Percentiles rank a stretch among this genome's conserved stretches.
Conservation (phyloP, 1,140 invertebrate species). For the Panagrolaimus sp. region DNA sequence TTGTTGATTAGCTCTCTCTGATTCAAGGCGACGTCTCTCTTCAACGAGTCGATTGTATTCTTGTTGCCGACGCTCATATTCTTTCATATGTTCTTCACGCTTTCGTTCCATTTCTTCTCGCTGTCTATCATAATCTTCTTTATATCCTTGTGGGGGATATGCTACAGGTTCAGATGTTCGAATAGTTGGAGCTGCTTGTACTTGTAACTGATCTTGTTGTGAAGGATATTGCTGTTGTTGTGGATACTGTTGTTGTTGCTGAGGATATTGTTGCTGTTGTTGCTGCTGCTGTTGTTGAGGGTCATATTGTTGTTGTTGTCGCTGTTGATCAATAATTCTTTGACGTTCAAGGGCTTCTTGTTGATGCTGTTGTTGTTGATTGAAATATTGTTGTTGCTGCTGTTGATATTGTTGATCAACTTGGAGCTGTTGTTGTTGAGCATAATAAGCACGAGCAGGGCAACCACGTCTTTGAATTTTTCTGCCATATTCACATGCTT, state of each 20-base stretch:
- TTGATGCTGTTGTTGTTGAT: background rate
- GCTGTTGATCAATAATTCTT: background rate
- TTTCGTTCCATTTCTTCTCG: conserved; percentile 6
- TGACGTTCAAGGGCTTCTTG: background rate
- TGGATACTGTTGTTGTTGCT: conserved; percentile 15
- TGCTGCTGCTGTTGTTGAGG: conserved; percentile 21
- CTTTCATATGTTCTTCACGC: background rate
- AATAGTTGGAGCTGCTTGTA: background rate
- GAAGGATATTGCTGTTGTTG: conserved; percentile 2
- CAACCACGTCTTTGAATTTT: conserved; percentile 40
- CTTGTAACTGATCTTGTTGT: background rate
- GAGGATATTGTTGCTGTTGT: conserved; percentile 10
- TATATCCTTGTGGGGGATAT: background rate
- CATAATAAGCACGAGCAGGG: conserved; percentile 26
- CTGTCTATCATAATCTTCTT: background rate
- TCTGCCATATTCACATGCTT: conserved; percentile 35
- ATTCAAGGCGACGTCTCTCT: conserved; percentile 11
- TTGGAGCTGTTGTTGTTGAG: conserved; percentile 19
- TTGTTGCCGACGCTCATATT: background rate
- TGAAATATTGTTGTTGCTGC: background rate
- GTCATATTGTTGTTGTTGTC: background rate
- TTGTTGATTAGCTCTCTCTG: conserved; percentile 19
- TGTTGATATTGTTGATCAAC: conserved; percentile 19
- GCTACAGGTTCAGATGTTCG: background rate
- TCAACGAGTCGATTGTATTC: background rate